Evolutionary conservation across 35 echinoderm and acorn worm species (phyloP).

Genomic region (Nesometra sesokonis): DNA sequence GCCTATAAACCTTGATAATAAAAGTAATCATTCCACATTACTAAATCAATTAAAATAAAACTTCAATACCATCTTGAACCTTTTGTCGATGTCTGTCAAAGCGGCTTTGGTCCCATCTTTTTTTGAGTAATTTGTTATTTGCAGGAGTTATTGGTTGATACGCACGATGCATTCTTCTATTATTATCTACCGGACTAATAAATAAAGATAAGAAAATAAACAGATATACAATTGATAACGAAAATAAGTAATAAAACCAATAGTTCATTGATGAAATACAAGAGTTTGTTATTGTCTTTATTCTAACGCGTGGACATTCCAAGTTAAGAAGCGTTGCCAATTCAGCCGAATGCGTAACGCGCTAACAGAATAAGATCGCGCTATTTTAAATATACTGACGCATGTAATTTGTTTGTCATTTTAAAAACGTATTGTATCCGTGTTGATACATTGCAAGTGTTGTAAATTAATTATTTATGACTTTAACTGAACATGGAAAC

Average conservation of each 20-base stretch:
- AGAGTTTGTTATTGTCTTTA: neutral
- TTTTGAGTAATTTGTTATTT: conserved; percentile 91
- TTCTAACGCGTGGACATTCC: neutral
- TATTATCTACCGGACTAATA: neutral
- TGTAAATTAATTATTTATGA: too few species aligned
- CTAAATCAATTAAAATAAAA: too few species aligned
- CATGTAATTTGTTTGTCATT: too few species aligned
- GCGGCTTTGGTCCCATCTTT: conserved; percentile 83
- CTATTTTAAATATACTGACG: too few species aligned
- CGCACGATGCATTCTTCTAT: conserved; percentile 62
- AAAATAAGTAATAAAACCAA: neutral
- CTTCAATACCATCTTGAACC: conserved; percentile 95
- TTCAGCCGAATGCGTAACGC: too few species aligned
- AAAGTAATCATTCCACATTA: too few species aligned
- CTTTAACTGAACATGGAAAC: too few species aligned
- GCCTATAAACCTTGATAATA: too few species aligned
- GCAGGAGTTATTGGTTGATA: conserved; percentile 98
- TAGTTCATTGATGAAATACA: neutral
- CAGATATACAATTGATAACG: neutral
- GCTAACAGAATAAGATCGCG: too few species aligned
- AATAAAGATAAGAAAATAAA: conserved; percentile 1
- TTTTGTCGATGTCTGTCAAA: conserved; percentile 83
- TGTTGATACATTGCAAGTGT: too few species aligned
- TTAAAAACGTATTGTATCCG: too few species aligned
- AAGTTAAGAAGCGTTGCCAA: neutral